A percentile compares a stretch with the other conserved stretches of the same genome.
phyloP scores from a whole-genome alignment of 2,888 invertebrate species.

The Gandaritis pyraliata region DNA sequence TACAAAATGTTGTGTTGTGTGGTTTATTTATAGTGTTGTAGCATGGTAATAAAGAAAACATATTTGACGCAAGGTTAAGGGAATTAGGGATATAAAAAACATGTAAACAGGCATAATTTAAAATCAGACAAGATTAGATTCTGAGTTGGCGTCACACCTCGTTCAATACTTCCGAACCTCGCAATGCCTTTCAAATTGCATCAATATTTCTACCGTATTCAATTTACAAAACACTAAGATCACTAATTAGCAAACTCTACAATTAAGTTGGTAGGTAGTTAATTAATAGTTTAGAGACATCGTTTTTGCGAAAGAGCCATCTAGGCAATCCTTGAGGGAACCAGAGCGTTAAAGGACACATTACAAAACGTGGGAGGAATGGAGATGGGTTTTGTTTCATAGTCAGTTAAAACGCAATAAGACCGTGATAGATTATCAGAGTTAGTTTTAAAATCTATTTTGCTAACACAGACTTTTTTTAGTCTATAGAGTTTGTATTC shows the following conservation, averaged over 20 bases:
- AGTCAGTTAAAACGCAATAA: conserved; percentile 29
- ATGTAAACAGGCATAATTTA: no score
- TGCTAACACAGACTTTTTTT: no score
- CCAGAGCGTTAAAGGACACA: conserved; percentile 72
- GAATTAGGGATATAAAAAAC: no score
- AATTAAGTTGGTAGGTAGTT: conserved; percentile 29
- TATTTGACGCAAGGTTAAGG: no score
- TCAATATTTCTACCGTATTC: conserved; percentile 16
- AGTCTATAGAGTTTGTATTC: no score
- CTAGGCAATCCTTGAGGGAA: conserved; percentile 68
- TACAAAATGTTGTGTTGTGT: no score
- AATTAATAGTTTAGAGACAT: conserved; percentile 40
- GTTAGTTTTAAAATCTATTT: background rate
- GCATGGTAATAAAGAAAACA: no score
- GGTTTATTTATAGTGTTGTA: no score
- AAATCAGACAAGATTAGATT: no score
- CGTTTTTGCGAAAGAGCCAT: conserved; percentile 58
- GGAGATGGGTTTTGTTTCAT: conserved; percentile 39
- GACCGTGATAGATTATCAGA: conserved; percentile 4
- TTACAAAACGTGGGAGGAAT: conserved; percentile 48
- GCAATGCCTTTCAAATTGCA: conserved; percentile 24
- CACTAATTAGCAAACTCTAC: conserved; percentile 27
- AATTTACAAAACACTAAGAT: conserved; percentile 29
- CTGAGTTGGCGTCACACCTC: background rate
- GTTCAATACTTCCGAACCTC: conserved; percentile 2